Percentiles rank a stretch among this genome's conserved stretches.
These are phyloP conservation scores for Enoplosus armatus DNA, from an alignment of 2,797 vertebrate species.

Conservation along the genomic window DNA sequence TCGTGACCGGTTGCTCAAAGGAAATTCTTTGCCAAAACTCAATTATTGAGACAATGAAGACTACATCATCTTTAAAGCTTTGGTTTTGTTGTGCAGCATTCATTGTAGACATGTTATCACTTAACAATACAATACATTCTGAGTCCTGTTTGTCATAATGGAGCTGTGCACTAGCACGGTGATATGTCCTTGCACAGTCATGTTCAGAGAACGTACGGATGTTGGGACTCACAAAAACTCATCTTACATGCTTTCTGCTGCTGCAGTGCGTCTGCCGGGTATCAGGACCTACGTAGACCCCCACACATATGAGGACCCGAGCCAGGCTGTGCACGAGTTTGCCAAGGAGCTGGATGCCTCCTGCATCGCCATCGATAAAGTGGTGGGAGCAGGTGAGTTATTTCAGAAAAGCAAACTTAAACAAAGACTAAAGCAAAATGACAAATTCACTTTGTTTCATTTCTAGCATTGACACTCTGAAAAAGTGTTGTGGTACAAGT, in stretches of 20 bases:
- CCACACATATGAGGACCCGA: slow-evolving; percentile 97
- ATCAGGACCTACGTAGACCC: slow-evolving; percentile 97
- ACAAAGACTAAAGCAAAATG: background rate
- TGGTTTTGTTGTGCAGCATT: background rate
- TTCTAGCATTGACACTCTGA: background rate
- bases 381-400: slow-evolving; percentile 95
- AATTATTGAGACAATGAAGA: slow-evolving; percentile 2
- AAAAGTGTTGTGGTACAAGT: background rate
- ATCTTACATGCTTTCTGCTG: slow-evolving; percentile 28
- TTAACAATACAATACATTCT: background rate
- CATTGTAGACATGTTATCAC: background rate
- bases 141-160: background rate
- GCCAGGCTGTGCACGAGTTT: slow-evolving; percentile 97
- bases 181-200: background rate
- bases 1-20: background rate
- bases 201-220: background rate
- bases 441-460: background rate
- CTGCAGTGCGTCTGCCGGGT: slow-evolving; percentile 94
- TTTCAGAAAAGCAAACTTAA: background rate
- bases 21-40: background rate
- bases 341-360: slow-evolving; percentile 96
- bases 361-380: slow-evolving; percentile 97
- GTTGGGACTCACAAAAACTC: background rate
- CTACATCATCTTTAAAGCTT: slow-evolving; percentile 13
- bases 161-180: background rate